Evolutionary conservation across 2,797 vertebrate genomes (phyloP).

Genomic region (Fringilla coelebs): DNA sequence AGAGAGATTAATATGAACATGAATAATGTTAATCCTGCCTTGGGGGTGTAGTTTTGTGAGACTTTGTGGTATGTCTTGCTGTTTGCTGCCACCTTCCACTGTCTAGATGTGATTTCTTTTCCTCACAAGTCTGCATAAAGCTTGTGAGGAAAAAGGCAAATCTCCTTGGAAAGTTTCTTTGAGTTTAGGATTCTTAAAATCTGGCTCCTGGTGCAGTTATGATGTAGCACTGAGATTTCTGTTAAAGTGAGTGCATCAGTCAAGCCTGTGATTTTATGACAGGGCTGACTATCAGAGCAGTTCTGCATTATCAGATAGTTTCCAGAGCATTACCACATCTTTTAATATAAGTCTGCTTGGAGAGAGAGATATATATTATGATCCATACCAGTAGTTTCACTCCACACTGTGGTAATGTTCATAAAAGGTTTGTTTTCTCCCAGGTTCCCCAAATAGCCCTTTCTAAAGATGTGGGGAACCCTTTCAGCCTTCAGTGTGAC

Average conservation of each 20-base stretch:
- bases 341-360: background rate
- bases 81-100: background rate
- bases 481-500: background rate
- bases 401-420: background rate
- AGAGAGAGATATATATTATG: background rate
- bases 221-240: background rate
- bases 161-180: background rate
- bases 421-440: background rate
- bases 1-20: constrained; percentile 33
- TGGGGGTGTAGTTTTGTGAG: background rate
- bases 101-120: background rate
- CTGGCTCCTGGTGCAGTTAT: background rate
- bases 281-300: background rate
- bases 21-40: constrained; percentile 16
- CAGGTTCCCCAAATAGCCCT: background rate
- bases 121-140: background rate
- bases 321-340: background rate
- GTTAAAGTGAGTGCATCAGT: background rate
- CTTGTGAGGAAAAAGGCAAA: background rate
- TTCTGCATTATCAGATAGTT: background rate
- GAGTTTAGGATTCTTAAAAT: background rate
- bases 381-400: background rate
- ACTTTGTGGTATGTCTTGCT: background rate
- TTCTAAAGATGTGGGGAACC: background rate
- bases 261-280: background rate